Evolutionary conservation across 2,888 invertebrate genomes (phyloP).

Genomic region (Amaurobius ferox): DNA sequence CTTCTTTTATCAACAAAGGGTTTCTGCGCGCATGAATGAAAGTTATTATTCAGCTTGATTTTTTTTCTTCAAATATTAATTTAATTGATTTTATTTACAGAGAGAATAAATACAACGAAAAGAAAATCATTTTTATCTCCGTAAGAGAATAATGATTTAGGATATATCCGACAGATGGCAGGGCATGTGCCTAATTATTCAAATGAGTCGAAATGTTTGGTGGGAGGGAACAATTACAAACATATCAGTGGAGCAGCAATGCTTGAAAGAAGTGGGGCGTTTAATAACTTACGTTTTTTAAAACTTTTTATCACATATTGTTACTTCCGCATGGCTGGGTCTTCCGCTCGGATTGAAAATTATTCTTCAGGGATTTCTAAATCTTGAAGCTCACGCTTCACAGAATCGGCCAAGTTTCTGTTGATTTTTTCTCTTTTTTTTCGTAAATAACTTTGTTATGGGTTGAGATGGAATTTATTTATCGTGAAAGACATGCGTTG

Average conservation of each 20-base stretch:
- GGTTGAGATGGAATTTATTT: not conserved
- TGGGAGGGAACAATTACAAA: not conserved
- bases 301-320: not conserved
- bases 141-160: not conserved
- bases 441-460: no score
- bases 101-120: no score
- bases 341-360: not conserved
- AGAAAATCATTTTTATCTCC: no score
- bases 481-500: not conserved
- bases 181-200: slow-evolving; percentile 1
- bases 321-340: not conserved
- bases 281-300: not conserved
- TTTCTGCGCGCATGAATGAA: no score
- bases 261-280: not conserved
- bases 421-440: not conserved
- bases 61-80: no score
- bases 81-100: no score
- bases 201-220: not conserved
- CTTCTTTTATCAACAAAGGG: no score
- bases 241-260: not conserved
- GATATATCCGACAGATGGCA: not conserved
- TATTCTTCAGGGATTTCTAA: not conserved
- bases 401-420: not conserved
- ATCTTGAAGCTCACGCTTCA: not conserved
- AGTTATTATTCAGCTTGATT: no score